These are phyloP conservation scores for Achroia grisella DNA, from an alignment of 1,140 invertebrate genomes.

Conservation along the genomic window DNA sequence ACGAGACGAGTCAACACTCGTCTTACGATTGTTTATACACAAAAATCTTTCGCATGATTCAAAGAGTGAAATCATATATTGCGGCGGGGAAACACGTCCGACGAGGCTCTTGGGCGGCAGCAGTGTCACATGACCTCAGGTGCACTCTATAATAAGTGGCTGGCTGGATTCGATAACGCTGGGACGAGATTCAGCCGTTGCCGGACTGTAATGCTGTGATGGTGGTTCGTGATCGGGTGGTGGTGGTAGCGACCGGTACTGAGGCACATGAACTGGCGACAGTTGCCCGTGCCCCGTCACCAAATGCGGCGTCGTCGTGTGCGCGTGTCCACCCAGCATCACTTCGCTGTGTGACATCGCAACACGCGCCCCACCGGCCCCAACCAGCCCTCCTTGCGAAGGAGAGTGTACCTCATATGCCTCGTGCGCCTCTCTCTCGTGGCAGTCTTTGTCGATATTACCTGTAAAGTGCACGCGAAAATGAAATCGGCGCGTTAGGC, in stretches of 20 bases:
- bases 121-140: slow-evolving; percentile 72
- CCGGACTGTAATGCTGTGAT: slow-evolving; percentile 39
- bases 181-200: slow-evolving; percentile 79
- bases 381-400: slow-evolving; percentile 52
- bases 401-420: slow-evolving; percentile 59
- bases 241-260: slow-evolving; percentile 40
- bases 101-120: slow-evolving; percentile 12
- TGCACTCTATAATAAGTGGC: slow-evolving; percentile 91
- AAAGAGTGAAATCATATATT: slow-evolving; percentile 58
- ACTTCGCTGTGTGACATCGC: slow-evolving; percentile 37
- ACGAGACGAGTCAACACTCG: slow-evolving; percentile 33
- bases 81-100: slow-evolving; percentile 53
- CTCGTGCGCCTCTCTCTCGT: slow-evolving; percentile 62
- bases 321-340: slow-evolving; percentile 45
- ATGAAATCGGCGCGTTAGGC: slow-evolving; percentile 68
- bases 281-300: slow-evolving; percentile 33
- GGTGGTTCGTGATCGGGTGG: slow-evolving; percentile 59
- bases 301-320: slow-evolving; percentile 57
- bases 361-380: slow-evolving; percentile 51
- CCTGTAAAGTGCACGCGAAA: slow-evolving; percentile 70
- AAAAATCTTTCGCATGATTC: slow-evolving; percentile 53
- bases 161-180: slow-evolving; percentile 89
- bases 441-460: slow-evolving; percentile 67
- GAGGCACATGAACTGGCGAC: slow-evolving; percentile 23
- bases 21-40: slow-evolving; percentile 38